Evolutionary conservation across 2,888 invertebrate genomes (phyloP).

Genomic region (Boloria euphrosyne): DNA sequence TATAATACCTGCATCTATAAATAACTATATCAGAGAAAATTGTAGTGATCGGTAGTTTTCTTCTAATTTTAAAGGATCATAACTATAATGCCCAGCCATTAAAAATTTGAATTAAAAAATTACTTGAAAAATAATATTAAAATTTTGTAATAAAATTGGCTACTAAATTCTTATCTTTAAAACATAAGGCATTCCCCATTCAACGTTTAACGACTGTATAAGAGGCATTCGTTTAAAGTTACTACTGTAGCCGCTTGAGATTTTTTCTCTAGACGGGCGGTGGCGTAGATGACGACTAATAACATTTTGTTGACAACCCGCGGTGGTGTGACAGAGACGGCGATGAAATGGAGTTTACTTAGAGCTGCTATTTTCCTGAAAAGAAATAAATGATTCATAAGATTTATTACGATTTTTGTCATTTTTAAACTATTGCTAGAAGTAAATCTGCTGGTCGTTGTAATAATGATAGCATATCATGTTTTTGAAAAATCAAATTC

Average conservation of each 20-base stretch:
- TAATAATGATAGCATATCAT: too few relatives aligned
- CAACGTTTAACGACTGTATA: slow-evolving; percentile 11
- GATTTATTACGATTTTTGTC: neutral
- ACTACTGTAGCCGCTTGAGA: slow-evolving; percentile 37
- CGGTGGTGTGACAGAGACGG: slow-evolving; percentile 60
- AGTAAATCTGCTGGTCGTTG: too few relatives aligned
- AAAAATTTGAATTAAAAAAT: too few relatives aligned
- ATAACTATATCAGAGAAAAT: too few relatives aligned
- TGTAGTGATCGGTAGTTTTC: too few relatives aligned
- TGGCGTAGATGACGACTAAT: slow-evolving; percentile 64
- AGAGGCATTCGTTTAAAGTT: slow-evolving; percentile 30
- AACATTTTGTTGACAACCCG: slow-evolving; percentile 72
- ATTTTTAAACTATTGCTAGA: too few relatives aligned
- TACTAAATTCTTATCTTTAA: neutral
- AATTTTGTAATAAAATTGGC: neutral
- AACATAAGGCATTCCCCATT: neutral
- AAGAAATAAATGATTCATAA: neutral
- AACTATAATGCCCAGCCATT: too few relatives aligned
- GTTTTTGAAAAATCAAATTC: too few relatives aligned
- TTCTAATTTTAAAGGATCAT: too few relatives aligned
- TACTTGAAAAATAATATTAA: too few relatives aligned
- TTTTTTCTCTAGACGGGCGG: slow-evolving; percentile 48
- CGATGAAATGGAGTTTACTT: slow-evolving; percentile 37
- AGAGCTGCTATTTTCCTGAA: slow-evolving; percentile 21
- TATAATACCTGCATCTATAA: too few relatives aligned